Evolutionary conservation across 2,113 vertebrate genomes (phyloP).

Genomic region (Tamias sibiricus): DNA sequence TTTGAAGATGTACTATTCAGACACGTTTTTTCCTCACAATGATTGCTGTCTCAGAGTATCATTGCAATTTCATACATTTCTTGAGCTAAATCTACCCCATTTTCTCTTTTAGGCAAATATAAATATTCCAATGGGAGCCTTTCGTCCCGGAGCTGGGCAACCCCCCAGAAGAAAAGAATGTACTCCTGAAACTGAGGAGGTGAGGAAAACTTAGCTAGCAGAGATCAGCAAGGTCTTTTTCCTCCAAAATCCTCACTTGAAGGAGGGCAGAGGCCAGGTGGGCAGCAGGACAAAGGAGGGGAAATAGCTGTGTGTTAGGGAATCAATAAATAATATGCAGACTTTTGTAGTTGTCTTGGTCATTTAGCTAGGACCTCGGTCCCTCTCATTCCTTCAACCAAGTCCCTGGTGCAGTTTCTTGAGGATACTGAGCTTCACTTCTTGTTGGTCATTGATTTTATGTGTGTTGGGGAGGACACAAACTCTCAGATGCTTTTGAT

Average conservation of each 20-base stretch:
- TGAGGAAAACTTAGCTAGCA: constrained; percentile 82
- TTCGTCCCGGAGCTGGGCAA: constrained; percentile 97
- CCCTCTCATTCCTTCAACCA: background rate
- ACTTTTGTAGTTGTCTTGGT: background rate
- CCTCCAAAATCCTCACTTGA: background rate
- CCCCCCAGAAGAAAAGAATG: constrained; percentile 96
- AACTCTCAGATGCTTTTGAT: background rate
- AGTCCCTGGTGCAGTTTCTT: background rate
- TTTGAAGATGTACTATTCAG: constrained; percentile 59
- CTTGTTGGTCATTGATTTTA: background rate
- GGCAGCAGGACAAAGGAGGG: background rate
- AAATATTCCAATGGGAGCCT: constrained; percentile 99
- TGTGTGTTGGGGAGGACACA: background rate
- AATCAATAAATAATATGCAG: background rate
- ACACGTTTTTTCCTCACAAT: background rate
- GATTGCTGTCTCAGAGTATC: constrained; percentile 38
- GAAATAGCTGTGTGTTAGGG: background rate
- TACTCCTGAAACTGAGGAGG: constrained; percentile 92
- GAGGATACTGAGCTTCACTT: constrained; percentile 42
- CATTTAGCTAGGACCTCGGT: background rate
- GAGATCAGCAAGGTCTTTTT: background rate
- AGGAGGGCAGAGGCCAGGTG: background rate
- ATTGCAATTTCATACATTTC: constrained; percentile 42
- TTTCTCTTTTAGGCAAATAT: constrained; percentile 94
- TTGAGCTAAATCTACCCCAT: constrained; percentile 44